Percentiles rank a stretch among this genome's conserved stretches.
Conservation (phyloP, 2,888 invertebrate genomes). For the Scaptomyza tumidula region DNA sequence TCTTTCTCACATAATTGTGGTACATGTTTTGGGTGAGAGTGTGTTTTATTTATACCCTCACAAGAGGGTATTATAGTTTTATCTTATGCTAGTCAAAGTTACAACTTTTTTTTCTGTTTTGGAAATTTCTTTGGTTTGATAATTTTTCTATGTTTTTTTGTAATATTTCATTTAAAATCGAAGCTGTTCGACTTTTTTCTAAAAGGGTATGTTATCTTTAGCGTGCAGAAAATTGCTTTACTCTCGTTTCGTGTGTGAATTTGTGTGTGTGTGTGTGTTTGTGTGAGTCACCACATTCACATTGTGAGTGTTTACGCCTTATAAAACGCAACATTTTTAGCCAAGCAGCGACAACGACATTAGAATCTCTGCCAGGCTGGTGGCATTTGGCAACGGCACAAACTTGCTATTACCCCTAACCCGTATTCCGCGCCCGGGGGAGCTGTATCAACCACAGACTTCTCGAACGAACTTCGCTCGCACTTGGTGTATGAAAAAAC, state of each 20-base stretch:
- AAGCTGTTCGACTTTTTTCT: too few relatives aligned
- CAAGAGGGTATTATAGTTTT: not conserved
- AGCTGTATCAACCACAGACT: conserved; percentile 2
- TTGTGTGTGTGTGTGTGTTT: conserved; percentile 9
- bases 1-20: conserved; percentile 63
- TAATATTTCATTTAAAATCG: too few relatives aligned
- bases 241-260: not conserved
- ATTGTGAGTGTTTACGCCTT: conserved; percentile 71
- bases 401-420: conserved; percentile 64
- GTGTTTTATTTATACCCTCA: not conserved
- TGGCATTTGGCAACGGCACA: conserved; percentile 70
- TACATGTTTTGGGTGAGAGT: conserved; percentile 14
- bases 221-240: not conserved
- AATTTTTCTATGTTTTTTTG: too few relatives aligned
- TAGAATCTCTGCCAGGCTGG: conserved; percentile 55
- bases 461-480: conserved; percentile 22
- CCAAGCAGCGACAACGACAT: conserved; percentile 55
- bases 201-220: not conserved
- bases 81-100: too few relatives aligned
- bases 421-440: too few relatives aligned
- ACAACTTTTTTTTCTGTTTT: too few relatives aligned
- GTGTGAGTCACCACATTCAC: conserved; percentile 36
- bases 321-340: conserved; percentile 73
- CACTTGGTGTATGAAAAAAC: conserved; percentile 40
- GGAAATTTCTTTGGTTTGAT: too few relatives aligned